These are phyloP conservation scores for Coreoperca whiteheadi DNA, from an alignment of 2,113 vertebrate genomes.

Conservation along the genomic window DNA sequence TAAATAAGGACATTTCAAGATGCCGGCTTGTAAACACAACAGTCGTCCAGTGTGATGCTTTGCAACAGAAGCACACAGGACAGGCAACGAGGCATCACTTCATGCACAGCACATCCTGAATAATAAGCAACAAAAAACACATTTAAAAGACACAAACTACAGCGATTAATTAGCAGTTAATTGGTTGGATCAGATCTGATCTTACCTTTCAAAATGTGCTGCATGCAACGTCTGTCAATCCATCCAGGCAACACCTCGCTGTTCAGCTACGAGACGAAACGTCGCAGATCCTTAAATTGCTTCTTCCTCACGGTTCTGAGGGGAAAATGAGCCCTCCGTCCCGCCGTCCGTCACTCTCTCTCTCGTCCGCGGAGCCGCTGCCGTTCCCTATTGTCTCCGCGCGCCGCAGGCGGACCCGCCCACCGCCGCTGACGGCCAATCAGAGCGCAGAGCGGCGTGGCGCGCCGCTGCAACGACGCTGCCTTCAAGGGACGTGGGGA, in stretches of 20 bases:
- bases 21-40: slow-evolving; percentile 11
- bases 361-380: slow-evolving; percentile 23
- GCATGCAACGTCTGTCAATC: slow-evolving; percentile 60
- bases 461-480: slow-evolving; percentile 22
- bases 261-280: background rate
- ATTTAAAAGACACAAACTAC: background rate
- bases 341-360: slow-evolving; percentile 10
- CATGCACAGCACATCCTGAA: background rate
- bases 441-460: slow-evolving; percentile 51
- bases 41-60: background rate
- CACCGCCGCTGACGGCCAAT: slow-evolving; percentile 51
- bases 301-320: background rate
- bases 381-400: slow-evolving; percentile 74
- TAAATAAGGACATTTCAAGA: background rate
- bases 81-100: background rate
- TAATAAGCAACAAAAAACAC: too few relatives aligned
- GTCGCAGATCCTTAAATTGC: background rate
- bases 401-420: slow-evolving; percentile 48
- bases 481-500: slow-evolving; percentile 8
- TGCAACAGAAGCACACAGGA: background rate
- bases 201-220: slow-evolving; percentile 66
- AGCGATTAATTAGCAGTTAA: background rate
- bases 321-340: background rate
- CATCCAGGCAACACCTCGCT: slow-evolving; percentile 30
- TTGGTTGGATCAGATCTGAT: background rate